Conservation (phyloP, 2,888 invertebrate species). For the Aspidiotus rigidus region DNA sequence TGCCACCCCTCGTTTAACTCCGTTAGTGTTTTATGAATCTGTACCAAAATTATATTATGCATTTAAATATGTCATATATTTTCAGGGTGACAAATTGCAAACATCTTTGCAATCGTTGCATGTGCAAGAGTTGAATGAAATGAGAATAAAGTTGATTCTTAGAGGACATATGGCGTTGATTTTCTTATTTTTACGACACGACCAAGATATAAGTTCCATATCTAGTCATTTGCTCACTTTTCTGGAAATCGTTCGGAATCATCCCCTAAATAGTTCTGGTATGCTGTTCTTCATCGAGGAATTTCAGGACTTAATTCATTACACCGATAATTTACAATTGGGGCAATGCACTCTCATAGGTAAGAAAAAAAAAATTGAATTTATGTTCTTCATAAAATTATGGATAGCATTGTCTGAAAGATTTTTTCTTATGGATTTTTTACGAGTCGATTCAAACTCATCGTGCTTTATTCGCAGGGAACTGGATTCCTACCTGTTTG, state of each 20-base stretch:
- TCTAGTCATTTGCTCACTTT: constrained; percentile 28
- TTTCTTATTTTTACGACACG: constrained; percentile 34
- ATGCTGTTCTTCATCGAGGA: constrained; percentile 38
- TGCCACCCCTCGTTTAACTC: too few species aligned
- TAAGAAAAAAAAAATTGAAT: constrained; percentile 35
- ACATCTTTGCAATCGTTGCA: constrained; percentile 17
- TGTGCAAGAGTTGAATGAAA: constrained; percentile 17
- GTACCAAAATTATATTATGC: background rate
- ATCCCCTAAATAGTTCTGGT: constrained; percentile 22
- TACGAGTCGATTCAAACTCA: background rate
- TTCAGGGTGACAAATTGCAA: constrained; percentile 28
- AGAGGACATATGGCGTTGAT: constrained; percentile 34
- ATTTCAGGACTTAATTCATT: constrained; percentile 38
- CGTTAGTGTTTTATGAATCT: too few species aligned
- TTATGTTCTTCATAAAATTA: background rate
- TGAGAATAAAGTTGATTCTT: constrained; percentile 28
- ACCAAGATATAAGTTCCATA: constrained; percentile 30
- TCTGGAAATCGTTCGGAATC: constrained; percentile 13
- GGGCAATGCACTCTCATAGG: constrained; percentile 39
- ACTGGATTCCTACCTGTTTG: constrained; percentile 40
- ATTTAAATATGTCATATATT: too few species aligned
- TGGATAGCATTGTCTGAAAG: background rate
- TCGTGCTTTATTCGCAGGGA: constrained; percentile 36
- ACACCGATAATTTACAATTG: constrained; percentile 37
- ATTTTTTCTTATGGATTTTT: background rate